Base-by-base conservation (phyloP, 2,888 invertebrate species). In the Drosophila fungiperda region DNA sequence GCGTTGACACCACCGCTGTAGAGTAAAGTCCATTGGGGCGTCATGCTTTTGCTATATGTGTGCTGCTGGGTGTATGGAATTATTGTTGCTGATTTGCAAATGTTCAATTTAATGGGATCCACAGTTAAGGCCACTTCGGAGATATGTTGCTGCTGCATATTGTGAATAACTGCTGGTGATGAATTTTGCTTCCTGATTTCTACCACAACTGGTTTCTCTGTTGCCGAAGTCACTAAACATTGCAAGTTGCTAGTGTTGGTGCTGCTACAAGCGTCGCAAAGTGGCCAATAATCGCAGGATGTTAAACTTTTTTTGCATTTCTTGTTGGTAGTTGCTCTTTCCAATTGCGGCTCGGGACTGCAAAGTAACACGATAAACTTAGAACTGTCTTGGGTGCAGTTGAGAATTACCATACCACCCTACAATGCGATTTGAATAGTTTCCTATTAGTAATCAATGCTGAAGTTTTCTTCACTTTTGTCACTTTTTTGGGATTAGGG, bases 211-310 rank as follows among this genome's bases (percentile, higher is more conserved):
- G 48, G 33, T 59, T 61, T 54, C 6, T 17, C 66, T 11, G 66
- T 33, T 29, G 61, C 33, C 33, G 66, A 55, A 40, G 70, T 23
- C 7, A 63, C 12, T 9, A 36, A 61, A 60, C 68, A 55, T 48
- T 62, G 76, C 65, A 72, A 62, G 45, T 50, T 59, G 36, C 53
- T 45, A 15, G 45, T 49, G 58, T 66, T 54, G 45, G 17, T 57
- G 55, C 29, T 71, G 49, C 67, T 87, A 73, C 90, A 91, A 8
- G 91, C 85, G 23, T 87, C 90, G 80, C 93, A 93, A 42, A 92
- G 89, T 20, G 95, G 95, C 95, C 95, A 95, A 92, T 95, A 95
- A 81, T 95, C 94, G 86, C 95, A 95, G 15, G 94, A 94, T 72
- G 62, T 76, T 45, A 67, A 61, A 35, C 70, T 80, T 58, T 84